phyloP scores from a whole-genome alignment of 2,888 invertebrate species.

The Drosophila longiperda region DNA sequence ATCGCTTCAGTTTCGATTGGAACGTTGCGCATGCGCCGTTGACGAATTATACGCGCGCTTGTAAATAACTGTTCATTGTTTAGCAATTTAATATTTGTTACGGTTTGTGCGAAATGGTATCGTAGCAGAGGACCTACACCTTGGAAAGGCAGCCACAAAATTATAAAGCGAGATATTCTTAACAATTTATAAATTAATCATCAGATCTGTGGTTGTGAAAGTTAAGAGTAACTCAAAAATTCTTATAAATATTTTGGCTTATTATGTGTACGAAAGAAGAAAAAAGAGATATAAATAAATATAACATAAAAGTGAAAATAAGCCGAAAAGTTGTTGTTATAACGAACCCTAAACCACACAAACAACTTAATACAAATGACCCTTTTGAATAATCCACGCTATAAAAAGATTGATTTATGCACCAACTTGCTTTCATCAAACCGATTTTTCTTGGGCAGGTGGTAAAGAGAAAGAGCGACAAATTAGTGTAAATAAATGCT shows the following conservation, averaged over 20 bases:
- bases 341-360: constrained; percentile 35
- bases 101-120: constrained; percentile 8
- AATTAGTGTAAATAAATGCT: constrained; percentile 41
- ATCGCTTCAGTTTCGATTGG: constrained; percentile 71
- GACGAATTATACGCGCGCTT: constrained; percentile 26
- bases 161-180: constrained; percentile 15
- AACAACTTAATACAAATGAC: constrained; percentile 38
- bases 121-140: background rate
- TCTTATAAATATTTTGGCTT: constrained; percentile 40
- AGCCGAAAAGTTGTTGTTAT: constrained; percentile 22
- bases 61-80: constrained; percentile 15
- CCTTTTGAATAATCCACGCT: constrained; percentile 44
- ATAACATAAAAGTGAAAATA: constrained; percentile 55
- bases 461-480: constrained; percentile 29
- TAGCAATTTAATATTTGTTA: constrained; percentile 4
- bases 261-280: constrained; percentile 23
- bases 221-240: constrained; percentile 34
- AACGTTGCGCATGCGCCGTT: constrained; percentile 73
- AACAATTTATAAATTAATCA: constrained; percentile 11
- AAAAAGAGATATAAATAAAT: background rate
- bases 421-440: constrained; percentile 39
- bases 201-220: constrained; percentile 40
- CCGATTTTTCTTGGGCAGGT: background rate
- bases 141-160: background rate
- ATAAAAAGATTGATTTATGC: constrained; percentile 56